These are phyloP conservation scores for Lysandra bellargus DNA, from an alignment of 2,888 invertebrate genomes.

Conservation along the genomic window DNA sequence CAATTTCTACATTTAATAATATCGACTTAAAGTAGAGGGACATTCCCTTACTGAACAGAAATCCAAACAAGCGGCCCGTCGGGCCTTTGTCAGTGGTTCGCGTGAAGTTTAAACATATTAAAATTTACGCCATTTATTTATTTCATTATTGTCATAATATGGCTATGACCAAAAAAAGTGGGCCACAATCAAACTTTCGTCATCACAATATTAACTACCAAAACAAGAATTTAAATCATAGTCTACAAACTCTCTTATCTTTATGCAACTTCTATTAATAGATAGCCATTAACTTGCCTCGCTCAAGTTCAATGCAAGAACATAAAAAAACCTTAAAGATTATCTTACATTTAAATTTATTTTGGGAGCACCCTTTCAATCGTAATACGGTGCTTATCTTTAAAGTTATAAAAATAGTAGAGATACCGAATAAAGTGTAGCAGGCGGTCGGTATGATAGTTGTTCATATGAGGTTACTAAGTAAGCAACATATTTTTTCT, in stretches of 20 bases:
- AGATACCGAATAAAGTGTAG: neutral
- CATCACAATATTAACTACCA: no score
- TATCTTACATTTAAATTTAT: slow-evolving; percentile 15
- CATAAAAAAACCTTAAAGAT: slow-evolving; percentile 24
- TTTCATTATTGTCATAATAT: no score
- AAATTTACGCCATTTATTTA: no score
- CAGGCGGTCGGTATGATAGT: neutral
- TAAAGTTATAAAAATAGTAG: slow-evolving; percentile 19
- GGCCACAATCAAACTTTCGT: no score
- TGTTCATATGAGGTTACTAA: neutral
- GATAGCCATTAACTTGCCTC: slow-evolving; percentile 14
- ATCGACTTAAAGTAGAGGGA: no score
- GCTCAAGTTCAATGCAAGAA: slow-evolving; percentile 28
- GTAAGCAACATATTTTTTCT: neutral
- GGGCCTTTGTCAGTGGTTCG: no score
- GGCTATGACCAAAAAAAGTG: no score
- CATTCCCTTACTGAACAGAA: no score
- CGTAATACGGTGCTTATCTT: slow-evolving; percentile 13
- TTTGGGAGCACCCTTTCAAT: slow-evolving; percentile 22
- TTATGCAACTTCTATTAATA: slow-evolving; percentile 14
- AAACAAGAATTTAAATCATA: no score
- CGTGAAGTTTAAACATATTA: no score
- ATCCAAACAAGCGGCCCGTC: no score
- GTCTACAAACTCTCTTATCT: neutral
- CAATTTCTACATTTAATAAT: neutral